These are phyloP conservation scores for Uria aalge DNA, from an alignment of 2,113 vertebrate genomes.

Conservation along the genomic window DNA sequence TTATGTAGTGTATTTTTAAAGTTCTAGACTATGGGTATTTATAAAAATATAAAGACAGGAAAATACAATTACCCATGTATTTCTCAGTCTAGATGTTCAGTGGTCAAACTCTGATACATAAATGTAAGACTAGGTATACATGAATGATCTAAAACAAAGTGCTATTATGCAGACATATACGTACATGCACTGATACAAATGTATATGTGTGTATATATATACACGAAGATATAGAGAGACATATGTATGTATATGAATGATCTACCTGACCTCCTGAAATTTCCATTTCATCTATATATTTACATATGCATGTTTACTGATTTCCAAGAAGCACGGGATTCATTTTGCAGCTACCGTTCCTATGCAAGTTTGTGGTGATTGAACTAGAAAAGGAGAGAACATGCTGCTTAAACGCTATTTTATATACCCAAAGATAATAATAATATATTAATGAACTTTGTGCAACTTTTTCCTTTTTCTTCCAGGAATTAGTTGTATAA, in stretches of 20 bases:
- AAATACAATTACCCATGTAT: background rate
- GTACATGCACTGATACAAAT: background rate
- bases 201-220: background rate
- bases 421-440: background rate
- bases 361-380: background rate
- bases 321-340: background rate
- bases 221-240: background rate
- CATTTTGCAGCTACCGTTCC: background rate
- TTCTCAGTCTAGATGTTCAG: background rate
- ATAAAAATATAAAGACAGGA: background rate
- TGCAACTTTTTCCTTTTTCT: background rate
- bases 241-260: background rate
- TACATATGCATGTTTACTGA: background rate
- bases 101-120: background rate
- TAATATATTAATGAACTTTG: background rate
- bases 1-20: background rate
- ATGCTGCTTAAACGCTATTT: background rate
- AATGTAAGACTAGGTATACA: background rate
- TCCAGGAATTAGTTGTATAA: background rate
- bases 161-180: background rate
- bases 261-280: background rate
- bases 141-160: background rate
- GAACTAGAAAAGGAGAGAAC: background rate
- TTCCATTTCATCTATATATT: background rate
- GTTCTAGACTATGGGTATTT: background rate